Evolutionary conservation across 2,888 invertebrate genomes (phyloP).

Genomic region (Synanthedon myopaeformis): DNA sequence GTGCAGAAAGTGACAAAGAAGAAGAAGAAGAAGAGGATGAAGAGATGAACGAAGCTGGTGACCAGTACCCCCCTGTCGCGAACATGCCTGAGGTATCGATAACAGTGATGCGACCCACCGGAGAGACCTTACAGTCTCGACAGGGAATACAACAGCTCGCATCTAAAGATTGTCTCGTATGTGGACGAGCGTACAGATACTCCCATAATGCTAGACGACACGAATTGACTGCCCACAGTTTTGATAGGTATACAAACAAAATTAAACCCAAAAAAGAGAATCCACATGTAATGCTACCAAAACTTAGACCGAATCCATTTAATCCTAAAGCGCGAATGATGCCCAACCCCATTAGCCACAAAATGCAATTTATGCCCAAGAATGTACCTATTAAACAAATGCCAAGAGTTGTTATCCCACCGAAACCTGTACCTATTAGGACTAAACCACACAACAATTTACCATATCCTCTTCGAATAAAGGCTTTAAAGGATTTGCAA

Average conservation of each 20-base stretch:
- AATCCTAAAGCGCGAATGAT: conserved; percentile 61
- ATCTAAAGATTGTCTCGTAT: conserved; percentile 63
- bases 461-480: conserved; percentile 60
- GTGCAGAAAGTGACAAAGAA: conserved; percentile 53
- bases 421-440: conserved; percentile 55
- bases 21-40: conserved; percentile 41
- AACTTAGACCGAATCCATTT: conserved; percentile 61
- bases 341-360: conserved; percentile 63
- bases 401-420: conserved; percentile 35
- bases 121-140: conserved; percentile 52
- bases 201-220: conserved; percentile 65
- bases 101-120: conserved; percentile 58
- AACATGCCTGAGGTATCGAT: conserved; percentile 61
- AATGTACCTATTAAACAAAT: conserved; percentile 36
- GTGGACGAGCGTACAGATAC: conserved; percentile 60
- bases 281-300: conserved; percentile 43
- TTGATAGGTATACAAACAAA: conserved; percentile 65
- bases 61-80: conserved; percentile 30
- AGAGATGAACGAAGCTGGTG: conserved; percentile 25
- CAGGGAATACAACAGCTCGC: conserved; percentile 64
- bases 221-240: conserved; percentile 57
- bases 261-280: conserved; percentile 38
- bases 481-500: conserved; percentile 64
- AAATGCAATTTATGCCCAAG: conserved; percentile 50
- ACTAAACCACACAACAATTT: conserved; percentile 46